Percentiles rank a stretch among this genome's conserved stretches.
phyloP scores from a whole-genome alignment of 2,113 vertebrate species.

The Notiomystis cincta region DNA sequence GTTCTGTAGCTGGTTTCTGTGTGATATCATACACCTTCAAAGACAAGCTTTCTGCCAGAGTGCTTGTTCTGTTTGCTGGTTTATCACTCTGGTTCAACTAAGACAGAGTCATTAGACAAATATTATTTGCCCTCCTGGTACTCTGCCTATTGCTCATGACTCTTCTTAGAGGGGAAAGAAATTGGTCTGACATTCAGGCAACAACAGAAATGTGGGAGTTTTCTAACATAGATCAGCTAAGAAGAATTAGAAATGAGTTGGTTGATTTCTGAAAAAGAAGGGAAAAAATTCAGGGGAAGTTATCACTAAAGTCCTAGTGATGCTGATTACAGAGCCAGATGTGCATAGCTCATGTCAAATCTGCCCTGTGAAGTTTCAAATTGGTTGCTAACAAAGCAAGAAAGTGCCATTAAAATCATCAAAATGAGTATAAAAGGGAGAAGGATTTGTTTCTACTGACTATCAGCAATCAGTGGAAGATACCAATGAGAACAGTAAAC shows the following conservation, averaged over 20 bases:
- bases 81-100: conserved; percentile 1
- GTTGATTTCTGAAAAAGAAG: background rate
- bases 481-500: background rate
- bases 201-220: background rate
- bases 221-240: background rate
- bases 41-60: background rate
- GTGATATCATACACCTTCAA: conserved; percentile 6
- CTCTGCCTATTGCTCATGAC: background rate
- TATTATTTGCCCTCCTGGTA: background rate
- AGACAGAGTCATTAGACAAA: background rate
- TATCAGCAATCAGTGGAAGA: background rate
- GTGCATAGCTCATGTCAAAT: background rate
- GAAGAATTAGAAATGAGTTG: background rate
- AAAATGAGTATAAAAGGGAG: background rate
- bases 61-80: background rate
- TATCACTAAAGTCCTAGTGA: background rate
- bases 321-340: background rate
- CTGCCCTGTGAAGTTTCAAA: background rate
- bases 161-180: background rate
- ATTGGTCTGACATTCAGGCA: background rate
- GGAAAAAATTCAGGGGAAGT: background rate
- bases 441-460: background rate
- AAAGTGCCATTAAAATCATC: background rate
- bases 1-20: conserved; percentile 14
- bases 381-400: background rate